phyloP scores from a whole-genome alignment of 1,140 invertebrate species.

The Lepidurus arcticus region DNA sequence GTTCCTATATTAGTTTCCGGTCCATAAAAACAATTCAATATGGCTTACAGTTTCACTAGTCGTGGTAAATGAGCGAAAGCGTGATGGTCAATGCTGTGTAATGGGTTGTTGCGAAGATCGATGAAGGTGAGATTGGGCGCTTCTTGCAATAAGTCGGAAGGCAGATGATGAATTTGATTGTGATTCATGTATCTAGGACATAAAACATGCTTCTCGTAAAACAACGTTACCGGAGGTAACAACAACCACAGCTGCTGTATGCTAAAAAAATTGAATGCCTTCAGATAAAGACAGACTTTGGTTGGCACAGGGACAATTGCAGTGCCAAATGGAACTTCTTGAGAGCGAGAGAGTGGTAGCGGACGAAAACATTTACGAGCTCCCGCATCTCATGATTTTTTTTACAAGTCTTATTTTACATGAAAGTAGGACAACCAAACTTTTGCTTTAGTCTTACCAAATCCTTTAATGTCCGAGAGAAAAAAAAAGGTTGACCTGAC shows the following conservation, averaged over 20 bases:
- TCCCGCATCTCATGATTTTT: too few relatives aligned
- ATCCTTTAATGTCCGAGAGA: too few relatives aligned
- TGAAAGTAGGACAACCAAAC: too few relatives aligned
- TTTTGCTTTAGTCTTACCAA: too few relatives aligned
- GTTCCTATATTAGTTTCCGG: background rate
- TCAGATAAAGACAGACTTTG: conserved; percentile 20
- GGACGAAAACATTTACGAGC: too few relatives aligned
- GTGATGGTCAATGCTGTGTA: conserved; percentile 56
- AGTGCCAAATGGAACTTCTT: too few relatives aligned
- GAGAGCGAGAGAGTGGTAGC: too few relatives aligned
- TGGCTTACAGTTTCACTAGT: conserved; percentile 65
- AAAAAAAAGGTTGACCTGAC: too few relatives aligned
- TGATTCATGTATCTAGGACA: conserved; percentile 59
- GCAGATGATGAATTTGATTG: conserved; percentile 60
- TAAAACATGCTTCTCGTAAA: conserved; percentile 21
- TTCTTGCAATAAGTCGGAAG: conserved; percentile 54
- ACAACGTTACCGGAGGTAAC: conserved; percentile 27
- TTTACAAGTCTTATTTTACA: too few relatives aligned
- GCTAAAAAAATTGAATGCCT: conserved; percentile 24
- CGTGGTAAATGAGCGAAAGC: conserved; percentile 60
- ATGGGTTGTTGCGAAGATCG: conserved; percentile 65
- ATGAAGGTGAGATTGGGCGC: conserved; percentile 54
- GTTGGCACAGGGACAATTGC: too few relatives aligned
- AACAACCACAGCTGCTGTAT: conserved; percentile 29
- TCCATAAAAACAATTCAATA: background rate